Evolutionary conservation across 2,797 vertebrate genomes (phyloP), one percentile per base, ranked within the genome.

Genomic region (Lacerta bilineata): DNA sequence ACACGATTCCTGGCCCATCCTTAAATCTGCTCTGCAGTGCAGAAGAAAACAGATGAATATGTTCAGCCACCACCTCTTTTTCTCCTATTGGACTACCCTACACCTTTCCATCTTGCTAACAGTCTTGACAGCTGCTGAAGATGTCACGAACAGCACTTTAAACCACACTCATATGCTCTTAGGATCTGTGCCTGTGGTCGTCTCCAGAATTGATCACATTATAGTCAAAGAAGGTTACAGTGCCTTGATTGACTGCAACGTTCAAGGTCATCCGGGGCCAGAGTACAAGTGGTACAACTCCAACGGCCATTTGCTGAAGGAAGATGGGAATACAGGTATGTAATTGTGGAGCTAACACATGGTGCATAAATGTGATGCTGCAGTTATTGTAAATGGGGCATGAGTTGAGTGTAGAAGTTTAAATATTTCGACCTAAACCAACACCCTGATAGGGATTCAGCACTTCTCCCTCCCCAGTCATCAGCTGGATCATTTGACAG

Each of bases 271-370:
- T 18, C 99, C 99, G 11, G 95, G 96, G 71, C 99, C 98, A 27
- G 97, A 76, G 1, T 97, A 99, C 89, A 97, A 97, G 90, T 99
- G 99, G 99, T 99, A 98, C 95, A 98, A 98, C 95, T 99, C 99
- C 55, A 97, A 98, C 0, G 98, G 98, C 76, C 95, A 61, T 86
- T 95, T 97, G 72, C 96, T 99, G 93, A 96, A 97, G 91, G 97
- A 97, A 0, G 97, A 98, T 18, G 95, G 88, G 1, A 95, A 93
- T 2, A 95, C 93, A 95, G 97, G 99, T 99, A 97, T 36, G n/a
- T 5, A 77, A 23, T 15, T 55, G 29, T 41, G 20, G 33, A 36
- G 25, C 1, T 27, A 68, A 46, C 43, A 18, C 17, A 20, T 76
- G 20, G 75, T 23, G 18, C 39, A 25, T 29, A 77, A 10, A 46